Conservation (phyloP, 2,797 vertebrate species). For the Tragopan temminckii region DNA sequence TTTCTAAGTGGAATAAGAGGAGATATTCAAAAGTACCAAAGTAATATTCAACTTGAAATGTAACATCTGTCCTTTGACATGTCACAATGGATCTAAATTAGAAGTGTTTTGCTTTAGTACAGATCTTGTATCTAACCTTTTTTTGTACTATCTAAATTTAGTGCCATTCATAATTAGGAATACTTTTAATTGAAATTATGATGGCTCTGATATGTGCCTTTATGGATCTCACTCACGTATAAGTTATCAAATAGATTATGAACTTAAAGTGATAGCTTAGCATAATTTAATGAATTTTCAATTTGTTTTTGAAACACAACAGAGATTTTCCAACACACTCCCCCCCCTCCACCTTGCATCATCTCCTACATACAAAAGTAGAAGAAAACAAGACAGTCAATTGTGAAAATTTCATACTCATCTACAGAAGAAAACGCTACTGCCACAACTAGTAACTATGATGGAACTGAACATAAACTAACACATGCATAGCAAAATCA, state of each 20-base stretch:
- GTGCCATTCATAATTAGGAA: neutral
- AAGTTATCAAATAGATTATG: neutral
- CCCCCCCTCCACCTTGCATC: too few relatives aligned
- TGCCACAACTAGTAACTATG: neutral
- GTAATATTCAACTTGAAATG: neutral
- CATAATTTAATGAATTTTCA: neutral
- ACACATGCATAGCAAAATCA: neutral
- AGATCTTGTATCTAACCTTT: neutral
- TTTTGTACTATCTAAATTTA: neutral
- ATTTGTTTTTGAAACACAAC: constrained; percentile 4
- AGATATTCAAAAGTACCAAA: neutral
- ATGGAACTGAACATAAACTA: neutral
- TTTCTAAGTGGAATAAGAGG: neutral
- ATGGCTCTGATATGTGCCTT: neutral
- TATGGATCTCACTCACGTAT: neutral
- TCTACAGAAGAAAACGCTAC: neutral
- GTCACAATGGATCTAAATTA: neutral
- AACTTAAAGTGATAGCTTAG: neutral
- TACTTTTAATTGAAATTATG: neutral
- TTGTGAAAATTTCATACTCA: neutral
- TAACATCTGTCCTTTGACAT: neutral
- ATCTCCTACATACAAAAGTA: neutral
- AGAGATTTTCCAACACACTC: neutral
- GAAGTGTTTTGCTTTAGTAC: neutral
- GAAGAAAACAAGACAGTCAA: neutral